Evolutionary conservation across 2,888 invertebrate species (phyloP).

Genomic region (Tetramorium bicarinatum): DNA sequence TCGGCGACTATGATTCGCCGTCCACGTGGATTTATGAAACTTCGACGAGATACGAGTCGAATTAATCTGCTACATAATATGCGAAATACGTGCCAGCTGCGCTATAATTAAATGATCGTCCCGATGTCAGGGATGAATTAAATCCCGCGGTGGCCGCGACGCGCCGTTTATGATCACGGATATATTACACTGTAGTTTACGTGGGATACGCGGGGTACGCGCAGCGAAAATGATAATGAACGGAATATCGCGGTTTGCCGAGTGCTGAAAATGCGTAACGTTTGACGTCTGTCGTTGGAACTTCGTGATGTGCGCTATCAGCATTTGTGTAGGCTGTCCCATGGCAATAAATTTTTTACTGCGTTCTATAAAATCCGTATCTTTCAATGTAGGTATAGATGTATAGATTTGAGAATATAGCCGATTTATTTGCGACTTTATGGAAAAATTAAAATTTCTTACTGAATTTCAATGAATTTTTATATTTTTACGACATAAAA

Average conservation of each 20-base stretch:
- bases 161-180: conserved; percentile 23
- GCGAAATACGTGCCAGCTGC: conserved; percentile 40
- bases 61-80: conserved; percentile 51
- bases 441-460: neutral
- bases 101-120: conserved; percentile 58
- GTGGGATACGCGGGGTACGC: neutral
- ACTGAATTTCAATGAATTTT: neutral
- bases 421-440: neutral
- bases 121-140: conserved; percentile 51
- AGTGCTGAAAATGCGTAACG: neutral
- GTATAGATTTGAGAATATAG: neutral
- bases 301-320: neutral
- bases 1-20: conserved; percentile 5
- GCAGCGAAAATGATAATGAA: conserved; percentile 13
- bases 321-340: neutral
- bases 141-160: conserved; percentile 18
- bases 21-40: conserved; percentile 46
- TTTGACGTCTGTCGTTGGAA: neutral
- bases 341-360: neutral
- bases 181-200: conserved; percentile 34
- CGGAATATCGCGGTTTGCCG: neutral
- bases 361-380: conserved; percentile 6
- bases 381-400: neutral
- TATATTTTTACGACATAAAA: neutral
- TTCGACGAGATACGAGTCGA: conserved; percentile 29